Base-by-base conservation (phyloP, 2,113 vertebrate species). In the Arenaria interpres region DNA sequence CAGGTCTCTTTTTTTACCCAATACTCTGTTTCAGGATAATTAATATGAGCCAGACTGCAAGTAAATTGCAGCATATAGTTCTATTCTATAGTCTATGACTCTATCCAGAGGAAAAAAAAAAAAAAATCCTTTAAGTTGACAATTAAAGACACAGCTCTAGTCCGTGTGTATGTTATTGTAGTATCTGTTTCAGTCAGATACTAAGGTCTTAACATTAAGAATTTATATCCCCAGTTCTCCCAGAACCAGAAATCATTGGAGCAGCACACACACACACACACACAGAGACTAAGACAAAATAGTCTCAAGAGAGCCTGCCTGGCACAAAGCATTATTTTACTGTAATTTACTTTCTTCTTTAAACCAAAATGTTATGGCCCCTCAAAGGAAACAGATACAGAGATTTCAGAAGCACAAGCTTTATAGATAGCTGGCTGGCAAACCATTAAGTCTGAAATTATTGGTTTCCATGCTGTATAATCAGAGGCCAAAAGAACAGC, bases 401-500 rank as follows among this genome's bases (percentile, higher is more conserved):
- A 51, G 32, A 53, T 66, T 88, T 89, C 57, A 79, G 53, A 89
- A 82, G 41, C 32, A 37, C 39, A 79, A 94, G 68, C 45, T 56
- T 79, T 71, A 81, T 19, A 83, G 81, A 68, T 18, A 73, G 46
- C 32, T 71, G 43, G 7, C 37, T 93, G 22, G 68, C 64, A 75
- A 75, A 94, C 84, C 80, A 75, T 35, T 41, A 74, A 71, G 56
- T 69, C 48, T 78, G 45, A 85, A 94, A 96, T 71, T 69, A 82
- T 4, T 88, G 75, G 89, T 85, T 95, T 39, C 89, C 10, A 1
- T 43, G 57, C n/a, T 87, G 21, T 50, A 18, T 83, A 88, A 92
- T 92, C 83, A 95, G 50, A 95, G 87, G n/a, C 77, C 73, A 89
- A 71, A 82, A 19, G 50, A 86, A 67, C 33, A 89, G 73, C 69